Percentiles rank a stretch among this genome's conserved stretches.
Conservation (phyloP, 2,113 vertebrate genomes). For the Atrichornis clamosus region DNA sequence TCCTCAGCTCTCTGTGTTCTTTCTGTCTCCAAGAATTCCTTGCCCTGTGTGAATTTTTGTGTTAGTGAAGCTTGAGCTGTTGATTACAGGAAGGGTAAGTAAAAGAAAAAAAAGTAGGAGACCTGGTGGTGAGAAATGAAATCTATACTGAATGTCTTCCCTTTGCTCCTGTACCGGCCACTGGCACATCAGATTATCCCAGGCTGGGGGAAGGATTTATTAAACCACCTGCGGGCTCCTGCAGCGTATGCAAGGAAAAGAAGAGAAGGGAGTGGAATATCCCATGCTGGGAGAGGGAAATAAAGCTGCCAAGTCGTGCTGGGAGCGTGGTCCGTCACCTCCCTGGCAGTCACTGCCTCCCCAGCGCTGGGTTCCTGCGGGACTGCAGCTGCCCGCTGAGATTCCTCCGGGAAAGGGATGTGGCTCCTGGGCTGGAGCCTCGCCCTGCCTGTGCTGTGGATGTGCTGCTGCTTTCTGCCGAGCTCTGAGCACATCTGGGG, state of each 20-base stretch:
- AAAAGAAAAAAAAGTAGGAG: neutral
- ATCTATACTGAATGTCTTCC: neutral
- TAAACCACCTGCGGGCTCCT: neutral
- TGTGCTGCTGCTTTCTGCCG: too few species aligned
- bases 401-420: too few species aligned
- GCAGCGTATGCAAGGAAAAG: neutral
- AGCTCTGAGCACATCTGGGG: too few species aligned
- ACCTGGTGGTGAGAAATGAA: neutral
- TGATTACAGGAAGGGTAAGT: neutral
- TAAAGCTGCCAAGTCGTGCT: neutral
- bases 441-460: too few species aligned
- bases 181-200: neutral
- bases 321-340: constrained; percentile 19
- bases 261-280: neutral
- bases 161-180: neutral
- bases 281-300: neutral
- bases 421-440: too few species aligned
- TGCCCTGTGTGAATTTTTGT: neutral
- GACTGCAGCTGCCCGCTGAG: neutral
- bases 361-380: neutral
- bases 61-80: neutral
- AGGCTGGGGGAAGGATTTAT: neutral
- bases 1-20: neutral
- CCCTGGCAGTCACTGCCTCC: neutral
- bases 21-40: neutral